phyloP scores from a whole-genome alignment of 2,888 invertebrate species.

The Andrena praecox region DNA sequence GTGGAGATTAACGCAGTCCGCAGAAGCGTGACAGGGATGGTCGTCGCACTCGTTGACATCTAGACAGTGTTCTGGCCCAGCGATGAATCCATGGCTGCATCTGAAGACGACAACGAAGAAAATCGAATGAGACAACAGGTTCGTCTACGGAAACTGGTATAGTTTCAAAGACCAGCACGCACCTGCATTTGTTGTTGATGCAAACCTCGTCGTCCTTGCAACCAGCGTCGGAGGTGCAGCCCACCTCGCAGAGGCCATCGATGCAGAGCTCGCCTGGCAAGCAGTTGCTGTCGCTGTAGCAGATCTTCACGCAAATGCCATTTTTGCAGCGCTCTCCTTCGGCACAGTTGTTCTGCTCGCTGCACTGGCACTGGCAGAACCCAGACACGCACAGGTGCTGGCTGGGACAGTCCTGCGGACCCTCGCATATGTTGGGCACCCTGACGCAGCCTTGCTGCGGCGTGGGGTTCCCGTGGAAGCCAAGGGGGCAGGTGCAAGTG shows the following conservation, averaged over 20 bases:
- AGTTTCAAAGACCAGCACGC: conserved; percentile 25
- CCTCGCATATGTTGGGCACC: conserved; percentile 90
- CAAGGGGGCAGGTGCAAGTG: conserved; percentile 92
- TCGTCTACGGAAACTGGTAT: neutral
- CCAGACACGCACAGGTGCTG: conserved; percentile 92
- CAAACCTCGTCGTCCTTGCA: conserved; percentile 93
- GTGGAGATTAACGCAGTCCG: conserved; percentile 91
- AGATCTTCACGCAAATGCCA: conserved; percentile 93
- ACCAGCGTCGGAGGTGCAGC: conserved; percentile 93
- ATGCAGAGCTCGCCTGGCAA: conserved; percentile 95
- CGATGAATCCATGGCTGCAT: conserved; percentile 91
- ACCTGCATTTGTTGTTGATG: conserved; percentile 89
- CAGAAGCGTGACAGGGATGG: conserved; percentile 92
- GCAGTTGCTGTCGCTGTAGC: conserved; percentile 96
- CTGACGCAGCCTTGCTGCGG: conserved; percentile 96
- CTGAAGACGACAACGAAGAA: conserved; percentile 74
- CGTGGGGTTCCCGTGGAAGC: conserved; percentile 94
- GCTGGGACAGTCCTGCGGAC: conserved; percentile 90
- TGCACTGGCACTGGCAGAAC: conserved; percentile 92
- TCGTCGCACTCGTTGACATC: conserved; percentile 94
- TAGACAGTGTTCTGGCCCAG: conserved; percentile 89
- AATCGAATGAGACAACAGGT: neutral
- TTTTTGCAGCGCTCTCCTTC: conserved; percentile 93
- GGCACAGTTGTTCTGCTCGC: conserved; percentile 91
- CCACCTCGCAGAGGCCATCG: conserved; percentile 92